Evolutionary conservation across 2,797 vertebrate species (phyloP), one percentile per base, ranked within the genome.

Genomic region (Mus spretus): DNA sequence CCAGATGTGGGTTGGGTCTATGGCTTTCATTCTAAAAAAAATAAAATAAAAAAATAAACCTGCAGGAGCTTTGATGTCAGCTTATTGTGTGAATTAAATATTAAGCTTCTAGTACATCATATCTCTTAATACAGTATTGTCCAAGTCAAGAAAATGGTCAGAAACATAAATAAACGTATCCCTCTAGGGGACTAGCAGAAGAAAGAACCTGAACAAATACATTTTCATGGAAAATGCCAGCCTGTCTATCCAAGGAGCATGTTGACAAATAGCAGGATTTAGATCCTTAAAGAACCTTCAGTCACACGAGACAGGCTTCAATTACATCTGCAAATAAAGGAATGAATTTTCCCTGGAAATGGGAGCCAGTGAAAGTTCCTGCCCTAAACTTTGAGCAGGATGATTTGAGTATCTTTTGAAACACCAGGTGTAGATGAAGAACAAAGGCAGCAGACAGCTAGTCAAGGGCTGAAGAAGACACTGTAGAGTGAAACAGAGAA

Each of bases 391-490:
- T 1, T 7, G 40, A 61, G 34, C 26, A 2, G 20, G 24, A 34
- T 85, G 22, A 85, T 77, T 95, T 88, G n/a, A 13, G 8, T 94
- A 47, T n/a, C 70, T 88, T 91, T 80, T 89, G 28, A 83, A 44
- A 84, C 94, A 96, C 77, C 11, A 75, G 28, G 4, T 82, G 37
- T 82, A 86, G 37, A 6, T 37, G 13, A 80, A 85, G 4, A 93
- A 86, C 79, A 44, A 91, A 50, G 65, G n/a, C n/a, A 70, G 6
- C 19, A 55, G 59, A 6, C 28, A 63, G 44, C 53, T 34, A 65
- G 3, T n/a, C 6, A 86, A 80, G 55, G 26, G 10, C 5, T 47
- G 13, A 72, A 40, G 37, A 91, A 24, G 22, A 24, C 67, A 40
- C 53, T n/a, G 37, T 15, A 31, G 47, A 84, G 20, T 24, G 19